Conservation (phyloP, 2,888 invertebrate genomes). For the Caenorhabditis macrosperma region DNA sequence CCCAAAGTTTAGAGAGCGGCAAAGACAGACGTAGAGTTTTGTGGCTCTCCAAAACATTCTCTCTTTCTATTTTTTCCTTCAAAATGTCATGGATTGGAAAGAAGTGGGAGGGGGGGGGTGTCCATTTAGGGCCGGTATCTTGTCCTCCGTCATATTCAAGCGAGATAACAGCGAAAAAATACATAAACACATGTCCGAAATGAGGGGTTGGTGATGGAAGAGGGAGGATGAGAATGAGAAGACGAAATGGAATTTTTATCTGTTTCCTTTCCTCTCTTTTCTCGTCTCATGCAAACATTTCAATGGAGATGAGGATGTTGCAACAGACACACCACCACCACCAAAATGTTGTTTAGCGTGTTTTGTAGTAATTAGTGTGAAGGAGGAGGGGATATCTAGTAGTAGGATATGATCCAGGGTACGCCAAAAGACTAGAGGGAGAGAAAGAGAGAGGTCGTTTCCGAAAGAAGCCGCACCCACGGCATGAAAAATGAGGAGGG, state of each 20-base stretch:
- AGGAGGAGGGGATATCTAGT: slow-evolving; percentile 18
- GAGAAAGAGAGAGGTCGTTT: slow-evolving; percentile 31
- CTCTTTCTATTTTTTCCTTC: slow-evolving; percentile 27
- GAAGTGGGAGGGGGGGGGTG: neutral
- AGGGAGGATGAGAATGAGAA: too few relatives aligned
- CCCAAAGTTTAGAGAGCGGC: slow-evolving; percentile 46
- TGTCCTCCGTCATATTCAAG: slow-evolving; percentile 30
- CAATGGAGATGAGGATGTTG: slow-evolving; percentile 17
- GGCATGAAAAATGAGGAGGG: slow-evolving; percentile 49
- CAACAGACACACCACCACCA: slow-evolving; percentile 16
- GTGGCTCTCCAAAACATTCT: slow-evolving; percentile 21
- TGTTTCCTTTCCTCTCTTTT: slow-evolving; percentile 28
- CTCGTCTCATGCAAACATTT: slow-evolving; percentile 26
- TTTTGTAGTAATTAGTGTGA: slow-evolving; percentile 47
- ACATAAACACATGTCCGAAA: slow-evolving; percentile 50
- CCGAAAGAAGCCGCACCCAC: slow-evolving; percentile 35
- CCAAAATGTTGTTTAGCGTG: slow-evolving; percentile 48
- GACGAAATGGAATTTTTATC: slow-evolving; percentile 35
- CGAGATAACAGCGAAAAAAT: slow-evolving; percentile 31
- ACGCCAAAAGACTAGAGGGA: slow-evolving; percentile 17
- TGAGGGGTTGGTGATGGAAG: slow-evolving; percentile 5
- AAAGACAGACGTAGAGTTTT: neutral
- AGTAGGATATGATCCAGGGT: slow-evolving; percentile 33
- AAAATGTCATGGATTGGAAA: slow-evolving; percentile 10
- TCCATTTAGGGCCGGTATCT: slow-evolving; percentile 4